Evolutionary conservation across 2,113 vertebrate species (phyloP), one percentile per base, ranked within the genome.

Genomic region (Oreocharis arfaki): DNA sequence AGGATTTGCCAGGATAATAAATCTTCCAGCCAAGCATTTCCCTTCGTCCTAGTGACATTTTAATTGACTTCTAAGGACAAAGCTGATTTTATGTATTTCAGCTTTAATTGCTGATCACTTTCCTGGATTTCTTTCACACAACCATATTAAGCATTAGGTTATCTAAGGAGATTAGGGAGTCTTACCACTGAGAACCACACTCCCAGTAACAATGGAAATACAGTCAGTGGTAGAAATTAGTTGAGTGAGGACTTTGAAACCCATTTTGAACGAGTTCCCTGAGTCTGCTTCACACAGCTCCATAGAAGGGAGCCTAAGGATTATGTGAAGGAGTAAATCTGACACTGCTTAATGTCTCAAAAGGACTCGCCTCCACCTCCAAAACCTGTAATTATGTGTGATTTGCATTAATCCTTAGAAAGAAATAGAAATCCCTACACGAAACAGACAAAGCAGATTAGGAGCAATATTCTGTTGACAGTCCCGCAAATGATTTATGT

Each of bases 321-420:
- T 79, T 82, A 82, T 7, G 41, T 53, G 53, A 37, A 65, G 78
- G 39, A 93, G 76, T 44, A 73, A 76, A 65, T 91, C 81, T 79
- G 65, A 76, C 87, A 60, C 69, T 28, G 74, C 60, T 80, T 78
- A 75, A 60, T 39, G 47, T 35, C 73, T 64, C 76, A 33, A 67
- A 86, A 88, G 76, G 90, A 67, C 59, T 33, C 9, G 46, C 37
- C 78, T 89, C 89, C 81, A 70, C 81, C 85, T 70, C 44, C 68
- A 77, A 63, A 90, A 81, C 22, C 79, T 81, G 56, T 59, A 90
- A 90, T 75, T 64, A 65, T 11, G 49, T 32, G 44, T 1, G 52
- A 93, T 84, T 68, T 87, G 64, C 76, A 87, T 68, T 95, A 88
- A 94, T 78, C 83, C 83, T 81, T 33, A 13, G 49, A 67, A 88